Evolutionary conservation across 1,140 invertebrate genomes (phyloP), one percentile per base, ranked within the genome.

Genomic region (Tribolium castaneum): DNA sequence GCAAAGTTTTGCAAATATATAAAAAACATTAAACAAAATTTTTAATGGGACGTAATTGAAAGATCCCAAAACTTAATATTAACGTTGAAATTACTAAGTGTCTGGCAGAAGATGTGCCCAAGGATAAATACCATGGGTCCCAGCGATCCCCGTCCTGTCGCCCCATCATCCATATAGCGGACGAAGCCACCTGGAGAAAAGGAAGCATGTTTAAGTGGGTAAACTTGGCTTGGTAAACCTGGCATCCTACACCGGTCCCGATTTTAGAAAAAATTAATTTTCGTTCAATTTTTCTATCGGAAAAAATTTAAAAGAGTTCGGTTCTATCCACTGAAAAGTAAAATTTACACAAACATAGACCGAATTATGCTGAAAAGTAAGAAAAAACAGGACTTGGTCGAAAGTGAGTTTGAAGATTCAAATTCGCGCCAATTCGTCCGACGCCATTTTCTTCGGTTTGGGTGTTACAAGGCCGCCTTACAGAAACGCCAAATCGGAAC

Each of bases 61-160:
- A 74, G 73, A 73, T 39, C 88, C 88, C 89, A 90, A 89, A 83
- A 86, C 87, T 88, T 87, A 86, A 51, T 35, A 62, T 62, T 80
- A 77, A 71, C 77, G 77, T 77, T 59, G 79, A 70, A 56, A 81
- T 84, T 84, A 85, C 82, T 85, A 84, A 83, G 77, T 83, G 78
- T 81, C 81, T 85, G 85, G 84, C 83, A 89, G 89, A 89, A 89
- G 89, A 89, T 88, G 88, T 89, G 86, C 86, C 87, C 89, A 89
- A 89, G 88, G 89, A 90, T 90, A 90, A 89, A 90, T 90, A 90
- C 90, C 90, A 90, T 90, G 89, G 87, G 88, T 88, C 88, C 85
- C 87, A 86, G 87, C 86, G 87, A 87, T 87, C 86, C 87, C 88
- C 86, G 87, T 87, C 87, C 86, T 86, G 84, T 70, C 82, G 80